Base-by-base conservation (phyloP, 2,888 invertebrate species). In the Hemicrepidius hirtus region DNA sequence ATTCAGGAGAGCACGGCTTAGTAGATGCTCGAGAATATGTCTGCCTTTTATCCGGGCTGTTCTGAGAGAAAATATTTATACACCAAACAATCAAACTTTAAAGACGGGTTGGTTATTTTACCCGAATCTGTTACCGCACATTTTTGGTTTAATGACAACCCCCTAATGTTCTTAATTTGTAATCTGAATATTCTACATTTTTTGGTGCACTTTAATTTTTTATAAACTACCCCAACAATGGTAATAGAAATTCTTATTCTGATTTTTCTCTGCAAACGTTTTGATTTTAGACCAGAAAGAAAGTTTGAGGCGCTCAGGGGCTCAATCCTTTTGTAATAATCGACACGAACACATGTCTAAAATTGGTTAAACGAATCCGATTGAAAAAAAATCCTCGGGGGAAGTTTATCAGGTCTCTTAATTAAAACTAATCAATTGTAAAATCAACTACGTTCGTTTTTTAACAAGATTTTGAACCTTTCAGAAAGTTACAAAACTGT, bases 1-100 rank as follows among this genome's bases (percentile, higher is more conserved):
- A 81, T 82, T 82, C 82, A 81, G 78, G 73, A 77, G 78, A 68
- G 63, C 64, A 67, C 49, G 64, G 71, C 71, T 71, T 71, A 69
- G 68, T 60, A 67, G 71, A 71, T 74, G 68, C 71, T 71, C 60
- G 71, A 66, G 68, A 71, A 71, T 73, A 73, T 69, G 73, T 73
- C 73, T 62, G 69, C 68, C 68, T 73, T 73, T 73, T 73, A 73
- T 73, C 72, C 64, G 40, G 37, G 68, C 57, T 72, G 67, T 72
- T 68, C 55, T 69, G 44, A 62, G 68, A 65, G 63, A 69, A 73
- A 73, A 69, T 73, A 73, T 73, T 73, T 73, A 73, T 69, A 55
- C 65, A 49, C 35, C 59, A 68, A 68, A 59, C 68, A 65, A 73
- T 69, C 60, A 69, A 73, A 69, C 40, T 68, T 72, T 72, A 72